Evolutionary conservation across 2,113 vertebrate species (phyloP), one percentile per base, ranked within the genome.

Genomic region (Struthio camelus): DNA sequence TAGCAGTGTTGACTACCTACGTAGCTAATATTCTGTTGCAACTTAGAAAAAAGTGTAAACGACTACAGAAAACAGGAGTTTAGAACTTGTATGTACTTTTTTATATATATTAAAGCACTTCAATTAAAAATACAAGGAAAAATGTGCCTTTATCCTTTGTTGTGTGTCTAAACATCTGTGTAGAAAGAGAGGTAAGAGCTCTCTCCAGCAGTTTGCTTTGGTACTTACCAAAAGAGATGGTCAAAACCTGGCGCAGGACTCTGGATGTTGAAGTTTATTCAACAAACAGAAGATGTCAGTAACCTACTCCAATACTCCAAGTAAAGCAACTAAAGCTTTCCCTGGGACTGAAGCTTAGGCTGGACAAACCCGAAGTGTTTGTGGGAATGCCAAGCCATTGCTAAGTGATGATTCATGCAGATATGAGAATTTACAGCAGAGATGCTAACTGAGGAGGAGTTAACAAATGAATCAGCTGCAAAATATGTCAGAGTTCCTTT

Each of bases 1-100:
- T 98, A 98, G 96, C 97, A 85, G 96, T 98, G 96, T 98, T 97
- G 97, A 98, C 89, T 96, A 96, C 94, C 93, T 96, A 84, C 4
- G 48, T 98, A 97, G 96, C 84, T 91, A 94, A 97, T 96, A 95
- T 96, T 97, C 96, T 98, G 98, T 98, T 97, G 96, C 82, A 93
- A 93, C 85, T 97, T 98, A 98, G 96, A 96, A 94, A 58, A 94
- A 97, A 51, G 92, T 97, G 95, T 97, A 96, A 97, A 97, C 78
- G 17, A 97, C 97, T 97, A 96, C 96, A 96, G 91, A 95, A 95
- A 96, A 86, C n/a, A 36, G 95, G 90, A 78, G 69, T 97, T 97
- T 96, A 95, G 96, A 98, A 97, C 81, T 95, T 95, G 86, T 94
- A 92, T 96, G 76, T 96, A 88, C 48, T 88, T 89, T 80, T 73